These are phyloP conservation scores for Lasioglossum figueresi DNA, from an alignment of 2,888 invertebrate genomes.

Conservation along the genomic window DNA sequence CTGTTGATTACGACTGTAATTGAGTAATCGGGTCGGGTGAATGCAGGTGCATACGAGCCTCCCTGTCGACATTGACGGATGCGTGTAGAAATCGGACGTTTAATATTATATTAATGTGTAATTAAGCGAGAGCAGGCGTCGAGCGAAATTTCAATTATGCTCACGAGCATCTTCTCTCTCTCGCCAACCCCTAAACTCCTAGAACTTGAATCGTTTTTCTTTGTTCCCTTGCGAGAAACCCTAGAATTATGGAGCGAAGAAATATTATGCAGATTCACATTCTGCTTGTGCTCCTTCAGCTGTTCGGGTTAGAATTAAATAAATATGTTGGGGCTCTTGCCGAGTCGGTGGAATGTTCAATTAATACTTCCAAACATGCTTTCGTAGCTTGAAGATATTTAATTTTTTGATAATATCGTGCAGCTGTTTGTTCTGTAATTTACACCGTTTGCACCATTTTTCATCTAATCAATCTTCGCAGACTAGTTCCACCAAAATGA, in stretches of 20 bases:
- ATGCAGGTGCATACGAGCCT: not conserved
- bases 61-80: not conserved
- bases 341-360: not conserved
- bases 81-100: conserved; percentile 21
- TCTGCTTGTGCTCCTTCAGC: conserved; percentile 2
- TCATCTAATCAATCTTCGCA: not conserved
- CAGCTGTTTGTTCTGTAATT: not conserved
- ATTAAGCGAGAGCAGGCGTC: conserved; percentile 26
- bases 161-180: not conserved
- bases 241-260: not conserved
- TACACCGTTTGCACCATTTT: not conserved
- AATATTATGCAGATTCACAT: conserved; percentile 1
- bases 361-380: not conserved
- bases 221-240: not conserved
- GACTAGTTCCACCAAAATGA: not conserved
- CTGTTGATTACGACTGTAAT: conserved; percentile 41
- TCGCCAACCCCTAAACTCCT: not conserved
- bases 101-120: conserved; percentile 33
- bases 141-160: conserved; percentile 39
- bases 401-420: not conserved
- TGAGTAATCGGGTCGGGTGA: conserved; percentile 26
- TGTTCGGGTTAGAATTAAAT: not conserved
- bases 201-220: not conserved
- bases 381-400: not conserved
- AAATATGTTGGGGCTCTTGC: not conserved